Percentiles rank a stretch among this genome's conserved stretches.
phyloP scores from a whole-genome alignment of 2,888 invertebrate species.

The Tinea pellionella region DNA sequence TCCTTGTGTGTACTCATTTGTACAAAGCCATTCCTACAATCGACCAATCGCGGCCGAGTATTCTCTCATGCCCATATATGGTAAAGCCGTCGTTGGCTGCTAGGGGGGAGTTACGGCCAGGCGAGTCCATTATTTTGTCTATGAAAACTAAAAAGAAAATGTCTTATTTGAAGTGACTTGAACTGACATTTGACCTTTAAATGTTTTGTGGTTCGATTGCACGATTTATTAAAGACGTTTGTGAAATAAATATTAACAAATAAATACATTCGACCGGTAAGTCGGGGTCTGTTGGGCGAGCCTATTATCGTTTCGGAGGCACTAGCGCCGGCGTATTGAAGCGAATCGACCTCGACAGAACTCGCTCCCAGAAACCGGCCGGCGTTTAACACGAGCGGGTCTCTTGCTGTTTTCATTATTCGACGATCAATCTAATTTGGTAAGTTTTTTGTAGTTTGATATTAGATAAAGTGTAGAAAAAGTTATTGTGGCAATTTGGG shows the following conservation, averaged over 20 bases:
- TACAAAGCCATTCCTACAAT: background rate
- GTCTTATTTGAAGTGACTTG: slow-evolving; percentile 42
- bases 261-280: slow-evolving; percentile 26
- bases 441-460: slow-evolving; percentile 29
- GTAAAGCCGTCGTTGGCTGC: slow-evolving; percentile 74
- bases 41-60: slow-evolving; percentile 73
- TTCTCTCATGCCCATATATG: slow-evolving; percentile 86
- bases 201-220: slow-evolving; percentile 17
- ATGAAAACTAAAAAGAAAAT: slow-evolving; percentile 30
- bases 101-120: slow-evolving; percentile 60
- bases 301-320: slow-evolving; percentile 29
- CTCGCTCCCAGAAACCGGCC: slow-evolving; percentile 40
- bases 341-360: slow-evolving; percentile 44
- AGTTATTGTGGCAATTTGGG: too few species aligned
- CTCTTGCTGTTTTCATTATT: slow-evolving; percentile 35
- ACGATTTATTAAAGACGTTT: slow-evolving; percentile 17
- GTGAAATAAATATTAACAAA: slow-evolving; percentile 14
- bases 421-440: slow-evolving; percentile 31
- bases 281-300: slow-evolving; percentile 49
- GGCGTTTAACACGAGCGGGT: slow-evolving; percentile 56
- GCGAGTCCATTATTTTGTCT: slow-evolving; percentile 43
- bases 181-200: slow-evolving; percentile 33
- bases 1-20: slow-evolving; percentile 2
- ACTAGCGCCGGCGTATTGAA: slow-evolving; percentile 54
- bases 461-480: too few species aligned